These are phyloP conservation scores for Progne subis DNA, from an alignment of 2,113 vertebrate genomes.

Conservation along the genomic window DNA sequence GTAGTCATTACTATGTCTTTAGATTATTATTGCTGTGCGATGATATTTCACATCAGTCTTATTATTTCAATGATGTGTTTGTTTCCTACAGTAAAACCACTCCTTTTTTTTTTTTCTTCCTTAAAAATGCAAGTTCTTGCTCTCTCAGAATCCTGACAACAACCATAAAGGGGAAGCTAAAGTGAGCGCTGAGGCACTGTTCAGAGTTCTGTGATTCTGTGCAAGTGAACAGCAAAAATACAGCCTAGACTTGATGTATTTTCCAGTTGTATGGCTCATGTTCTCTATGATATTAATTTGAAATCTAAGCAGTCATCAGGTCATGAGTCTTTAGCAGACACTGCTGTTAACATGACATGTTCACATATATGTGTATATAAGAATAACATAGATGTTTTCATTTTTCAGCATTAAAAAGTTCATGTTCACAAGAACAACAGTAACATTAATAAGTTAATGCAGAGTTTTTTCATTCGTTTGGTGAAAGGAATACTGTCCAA, in stretches of 20 bases:
- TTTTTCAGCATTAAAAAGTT: neutral
- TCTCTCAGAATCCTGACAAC: neutral
- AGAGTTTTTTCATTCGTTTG: neutral
- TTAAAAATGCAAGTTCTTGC: neutral
- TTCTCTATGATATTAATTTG: neutral
- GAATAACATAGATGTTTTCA: neutral
- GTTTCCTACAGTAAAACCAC: neutral
- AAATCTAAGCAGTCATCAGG: neutral
- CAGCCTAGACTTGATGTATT: neutral
- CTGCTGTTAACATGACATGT: neutral
- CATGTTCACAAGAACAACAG: neutral
- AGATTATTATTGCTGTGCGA: neutral
- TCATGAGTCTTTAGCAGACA: neutral
- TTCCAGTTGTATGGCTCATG: neutral
- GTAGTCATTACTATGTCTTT: neutral
- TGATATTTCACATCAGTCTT: conserved; percentile 2
- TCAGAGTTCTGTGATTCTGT: neutral
- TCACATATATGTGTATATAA: neutral
- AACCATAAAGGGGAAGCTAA: neutral
- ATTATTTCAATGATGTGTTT: neutral
- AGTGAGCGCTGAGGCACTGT: neutral
- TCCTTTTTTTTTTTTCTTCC: too few relatives aligned
- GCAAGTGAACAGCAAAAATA: neutral
- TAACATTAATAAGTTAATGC: neutral
- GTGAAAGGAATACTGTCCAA: neutral